A percentile compares a stretch with the other conserved stretches of the same genome.
phyloP scores from a whole-genome alignment of 2,888 invertebrate species.

The Ectobius pallidus region DNA sequence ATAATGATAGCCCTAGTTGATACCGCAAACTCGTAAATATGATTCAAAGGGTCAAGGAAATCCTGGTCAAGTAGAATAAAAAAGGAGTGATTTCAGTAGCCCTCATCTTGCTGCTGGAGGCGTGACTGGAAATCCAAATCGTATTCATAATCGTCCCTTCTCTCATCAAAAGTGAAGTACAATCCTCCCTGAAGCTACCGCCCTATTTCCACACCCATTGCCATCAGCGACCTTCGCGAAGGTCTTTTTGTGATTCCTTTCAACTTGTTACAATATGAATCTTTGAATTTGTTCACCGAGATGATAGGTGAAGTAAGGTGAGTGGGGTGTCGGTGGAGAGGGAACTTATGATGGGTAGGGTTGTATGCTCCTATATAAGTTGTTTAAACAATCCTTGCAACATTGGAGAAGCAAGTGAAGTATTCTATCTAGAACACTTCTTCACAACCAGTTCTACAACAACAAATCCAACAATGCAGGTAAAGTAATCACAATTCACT shows the following conservation, averaged over 20 bases:
- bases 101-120: background rate
- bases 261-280: conserved; percentile 30
- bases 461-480: conserved; percentile 25
- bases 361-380: conserved; percentile 28
- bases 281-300: conserved; percentile 15
- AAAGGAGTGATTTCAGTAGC: background rate
- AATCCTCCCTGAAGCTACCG: background rate
- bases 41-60: conserved; percentile 8
- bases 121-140: conserved; percentile 8
- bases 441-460: background rate
- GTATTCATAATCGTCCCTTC: background rate
- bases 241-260: background rate
- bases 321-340: conserved; percentile 20
- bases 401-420: conserved; percentile 14
- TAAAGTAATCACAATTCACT: background rate
- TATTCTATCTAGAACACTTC: conserved; percentile 19
- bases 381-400: conserved; percentile 7
- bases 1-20: background rate
- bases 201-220: conserved; percentile 23
- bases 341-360: conserved; percentile 16
- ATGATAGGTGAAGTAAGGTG: conserved; percentile 8
- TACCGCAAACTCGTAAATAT: background rate
- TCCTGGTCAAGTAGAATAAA: too few relatives aligned
- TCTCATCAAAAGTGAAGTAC: background rate
- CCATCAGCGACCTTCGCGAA: conserved; percentile 4